Base-by-base conservation (phyloP, 2,888 invertebrate genomes). In the Pantelozetes paolii region DNA sequence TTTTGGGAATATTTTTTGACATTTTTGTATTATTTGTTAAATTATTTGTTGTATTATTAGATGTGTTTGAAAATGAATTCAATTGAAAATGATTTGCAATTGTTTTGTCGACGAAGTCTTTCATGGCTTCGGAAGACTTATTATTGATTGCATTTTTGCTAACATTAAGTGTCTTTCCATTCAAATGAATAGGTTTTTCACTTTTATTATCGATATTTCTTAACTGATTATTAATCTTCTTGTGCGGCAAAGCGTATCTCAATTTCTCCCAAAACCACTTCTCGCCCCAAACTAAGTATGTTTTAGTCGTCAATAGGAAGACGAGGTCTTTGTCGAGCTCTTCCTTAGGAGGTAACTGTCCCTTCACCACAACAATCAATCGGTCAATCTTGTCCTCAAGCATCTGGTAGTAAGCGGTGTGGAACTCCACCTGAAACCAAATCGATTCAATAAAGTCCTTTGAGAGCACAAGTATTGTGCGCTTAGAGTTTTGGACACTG, bases 251-350 rank as follows among this genome's bases (percentile, higher is more conserved):
- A 13, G 79, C 79, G 72, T 79, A 79, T 18, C 76, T 76, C 26
- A 79, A 67, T 76, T 79, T 79, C 48, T 79, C 79, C 79, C 79
- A 79, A 73, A 79, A 79, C 77, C 78, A 79, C 36, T 77, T 78
- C 67, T 79, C 79, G 36, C 77, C 78, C 78, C 78, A 79, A 32
- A 78, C 76, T 30, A 79, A 73, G 50, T 79, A 79, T 13, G 79
- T 79, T 69, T 79, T 79, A 20, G 79, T 79, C 18, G 79, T 77
- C 6, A 79, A 71, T 0, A 79, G 71, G 42, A 77, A 78, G 20
- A 76, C 76, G 2, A 79, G 76, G 64, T 79, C 78, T 72, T 79
- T 77, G 72, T 79, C 79, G 72, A 79, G 71, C 8, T 77, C 76
- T 11, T 79, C 78, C 74, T 78, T 78, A 5, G 78, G 78, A 0